Conservation (phyloP, 2,113 vertebrate genomes). For the Lasiurus cinereus region DNA sequence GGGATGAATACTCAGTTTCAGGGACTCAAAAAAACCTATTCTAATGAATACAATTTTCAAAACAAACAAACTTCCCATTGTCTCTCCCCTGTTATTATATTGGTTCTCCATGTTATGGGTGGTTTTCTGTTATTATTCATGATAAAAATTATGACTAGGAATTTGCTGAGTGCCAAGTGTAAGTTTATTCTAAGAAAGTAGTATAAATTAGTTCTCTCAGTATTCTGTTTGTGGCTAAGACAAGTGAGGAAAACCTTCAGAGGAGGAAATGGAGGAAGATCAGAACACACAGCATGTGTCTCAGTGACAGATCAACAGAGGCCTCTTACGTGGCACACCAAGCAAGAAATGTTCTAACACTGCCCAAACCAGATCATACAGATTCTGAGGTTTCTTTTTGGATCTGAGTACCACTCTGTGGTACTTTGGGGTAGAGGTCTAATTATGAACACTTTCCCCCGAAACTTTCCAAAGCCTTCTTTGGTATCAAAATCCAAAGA, state of each 20-base stretch:
- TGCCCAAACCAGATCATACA: background rate
- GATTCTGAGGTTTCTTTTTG: background rate
- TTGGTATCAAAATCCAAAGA: constrained; percentile 41
- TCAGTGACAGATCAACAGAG: background rate
- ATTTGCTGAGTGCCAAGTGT: background rate
- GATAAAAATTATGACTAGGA: background rate
- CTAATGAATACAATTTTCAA: background rate
- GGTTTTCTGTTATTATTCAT: background rate
- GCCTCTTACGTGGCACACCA: background rate
- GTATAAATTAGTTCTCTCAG: constrained; percentile 10
- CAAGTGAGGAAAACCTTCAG: background rate
- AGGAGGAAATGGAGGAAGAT: background rate
- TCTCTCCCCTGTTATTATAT: background rate
- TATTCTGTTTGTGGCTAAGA: background rate
- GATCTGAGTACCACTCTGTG: background rate
- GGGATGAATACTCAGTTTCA: background rate
- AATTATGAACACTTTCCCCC: background rate
- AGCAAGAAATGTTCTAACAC: background rate
- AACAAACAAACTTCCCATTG: background rate
- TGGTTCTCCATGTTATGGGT: constrained; percentile 24
- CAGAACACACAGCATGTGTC: background rate
- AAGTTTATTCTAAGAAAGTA: constrained; percentile 39
- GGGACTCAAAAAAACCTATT: background rate
- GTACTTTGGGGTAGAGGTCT: background rate
- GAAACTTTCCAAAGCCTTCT: background rate